Evolutionary conservation across 2,888 invertebrate genomes (phyloP).

Genomic region (Luffia ferchaultella): DNA sequence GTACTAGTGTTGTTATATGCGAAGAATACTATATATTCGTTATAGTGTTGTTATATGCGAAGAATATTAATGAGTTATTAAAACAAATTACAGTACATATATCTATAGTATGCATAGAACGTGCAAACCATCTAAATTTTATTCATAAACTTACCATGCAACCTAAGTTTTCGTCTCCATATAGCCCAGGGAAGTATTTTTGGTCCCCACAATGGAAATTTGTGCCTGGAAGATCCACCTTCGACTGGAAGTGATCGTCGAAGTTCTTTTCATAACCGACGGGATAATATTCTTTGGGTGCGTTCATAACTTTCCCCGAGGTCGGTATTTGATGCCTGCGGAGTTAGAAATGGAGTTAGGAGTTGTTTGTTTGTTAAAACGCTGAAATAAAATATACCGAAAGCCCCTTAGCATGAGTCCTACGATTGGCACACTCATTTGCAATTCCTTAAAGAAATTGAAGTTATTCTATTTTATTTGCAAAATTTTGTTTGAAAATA

Average conservation of each 20-base stretch:
- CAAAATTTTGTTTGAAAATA: too few species aligned
- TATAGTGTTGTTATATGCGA: too few species aligned
- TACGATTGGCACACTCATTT: conserved; percentile 33
- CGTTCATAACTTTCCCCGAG: conserved; percentile 81
- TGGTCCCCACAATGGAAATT: conserved; percentile 88
- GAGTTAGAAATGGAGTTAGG: background rate
- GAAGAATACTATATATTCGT: too few species aligned
- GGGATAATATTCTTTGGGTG: conserved; percentile 88
- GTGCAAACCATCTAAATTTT: too few species aligned
- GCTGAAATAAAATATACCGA: too few species aligned
- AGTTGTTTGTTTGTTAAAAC: background rate
- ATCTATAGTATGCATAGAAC: too few species aligned
- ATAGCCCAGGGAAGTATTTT: conserved; percentile 89
- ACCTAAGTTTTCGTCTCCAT: conserved; percentile 86
- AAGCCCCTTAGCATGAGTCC: conserved; percentile 48
- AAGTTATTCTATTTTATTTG: too few species aligned
- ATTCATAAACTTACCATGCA: conserved; percentile 83
- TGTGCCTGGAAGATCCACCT: conserved; percentile 85
- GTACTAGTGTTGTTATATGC: too few species aligned
- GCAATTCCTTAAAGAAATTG: too few species aligned
- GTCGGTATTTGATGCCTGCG: conserved; percentile 34
- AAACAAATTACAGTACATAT: too few species aligned
- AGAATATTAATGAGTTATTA: too few species aligned
- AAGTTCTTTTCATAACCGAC: conserved; percentile 89
- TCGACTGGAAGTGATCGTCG: conserved; percentile 86